Conservation (phyloP, 2,888 invertebrate genomes). For the Drosophila demipolita region DNA sequence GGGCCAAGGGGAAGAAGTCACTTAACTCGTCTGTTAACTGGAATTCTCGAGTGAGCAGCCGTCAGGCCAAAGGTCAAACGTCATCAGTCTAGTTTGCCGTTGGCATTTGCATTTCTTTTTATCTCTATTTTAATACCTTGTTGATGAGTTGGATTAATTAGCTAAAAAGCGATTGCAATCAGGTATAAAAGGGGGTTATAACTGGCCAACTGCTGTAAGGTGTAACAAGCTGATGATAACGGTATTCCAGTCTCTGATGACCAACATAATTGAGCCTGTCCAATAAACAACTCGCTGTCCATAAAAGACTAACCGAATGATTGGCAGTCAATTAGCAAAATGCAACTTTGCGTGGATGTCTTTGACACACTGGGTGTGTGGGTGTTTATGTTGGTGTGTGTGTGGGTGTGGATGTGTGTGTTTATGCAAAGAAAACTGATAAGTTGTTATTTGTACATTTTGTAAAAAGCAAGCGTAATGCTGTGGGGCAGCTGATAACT, state of each 20-base stretch:
- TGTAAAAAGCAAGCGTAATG: conserved; percentile 16
- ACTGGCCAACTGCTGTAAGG: not conserved
- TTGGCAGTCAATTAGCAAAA: conserved; percentile 49
- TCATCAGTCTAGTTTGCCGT: conserved; percentile 17
- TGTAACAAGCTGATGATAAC: not conserved
- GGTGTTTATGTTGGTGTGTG: not conserved
- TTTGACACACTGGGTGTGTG: conserved; percentile 2
- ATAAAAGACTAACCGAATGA: conserved; percentile 43
- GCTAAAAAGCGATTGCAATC: conserved; percentile 27
- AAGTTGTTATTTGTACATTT: conserved; percentile 18
- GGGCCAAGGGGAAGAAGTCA: not conserved
- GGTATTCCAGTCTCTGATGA: conserved; percentile 39
- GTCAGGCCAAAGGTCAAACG: conserved; percentile 31
- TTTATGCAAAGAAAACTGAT: conserved; percentile 6
- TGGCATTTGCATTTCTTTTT: conserved; percentile 37
- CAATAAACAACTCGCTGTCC: conserved; percentile 43
- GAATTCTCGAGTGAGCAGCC: conserved; percentile 10
- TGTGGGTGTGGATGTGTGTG: not conserved
- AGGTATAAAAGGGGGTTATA: not conserved
- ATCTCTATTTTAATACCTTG: conserved; percentile 20
- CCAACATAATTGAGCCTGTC: conserved; percentile 46
- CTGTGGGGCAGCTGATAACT: conserved; percentile 17
- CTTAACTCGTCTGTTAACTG: conserved; percentile 10
- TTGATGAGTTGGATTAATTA: conserved; percentile 47
- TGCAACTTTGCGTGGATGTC: not conserved